Percentiles rank a stretch among this genome's conserved stretches.
Conservation (phyloP, 2,113 vertebrate genomes). For the Ctenomys sociabilis region DNA sequence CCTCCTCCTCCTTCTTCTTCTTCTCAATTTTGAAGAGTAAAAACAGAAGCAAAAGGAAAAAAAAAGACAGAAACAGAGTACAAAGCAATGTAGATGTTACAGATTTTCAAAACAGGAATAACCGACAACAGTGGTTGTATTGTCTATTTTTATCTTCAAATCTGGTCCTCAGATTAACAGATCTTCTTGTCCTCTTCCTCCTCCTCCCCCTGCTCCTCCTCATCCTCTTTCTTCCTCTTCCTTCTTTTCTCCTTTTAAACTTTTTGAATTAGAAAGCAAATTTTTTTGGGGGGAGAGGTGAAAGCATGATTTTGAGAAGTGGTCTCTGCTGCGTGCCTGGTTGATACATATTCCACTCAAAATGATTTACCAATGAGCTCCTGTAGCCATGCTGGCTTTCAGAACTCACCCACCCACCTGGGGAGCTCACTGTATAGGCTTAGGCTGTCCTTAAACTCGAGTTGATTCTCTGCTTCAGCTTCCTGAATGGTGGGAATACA, state of each 20-base stretch:
- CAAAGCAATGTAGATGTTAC: too few relatives aligned
- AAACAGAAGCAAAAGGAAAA: too few relatives aligned
- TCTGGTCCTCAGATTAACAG: too few relatives aligned
- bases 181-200: too few relatives aligned
- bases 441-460: background rate
- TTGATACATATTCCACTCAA: conserved; percentile 30
- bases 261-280: background rate
- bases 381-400: background rate
- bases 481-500: background rate
- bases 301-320: background rate
- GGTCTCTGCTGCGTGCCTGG: background rate
- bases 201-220: accelerated
- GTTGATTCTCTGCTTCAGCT: background rate
- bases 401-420: background rate
- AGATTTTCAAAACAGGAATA: too few relatives aligned
- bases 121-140: too few relatives aligned
- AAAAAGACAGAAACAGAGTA: too few relatives aligned
- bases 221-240: background rate
- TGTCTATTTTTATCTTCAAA: too few relatives aligned
- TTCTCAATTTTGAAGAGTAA: too few relatives aligned
- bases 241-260: background rate
- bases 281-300: background rate
- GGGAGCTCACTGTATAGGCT: background rate
- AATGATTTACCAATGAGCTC: background rate
- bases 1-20: too few relatives aligned